Evolutionary conservation across 2,113 vertebrate species (phyloP).

Genomic region (Apodemus sylvaticus): DNA sequence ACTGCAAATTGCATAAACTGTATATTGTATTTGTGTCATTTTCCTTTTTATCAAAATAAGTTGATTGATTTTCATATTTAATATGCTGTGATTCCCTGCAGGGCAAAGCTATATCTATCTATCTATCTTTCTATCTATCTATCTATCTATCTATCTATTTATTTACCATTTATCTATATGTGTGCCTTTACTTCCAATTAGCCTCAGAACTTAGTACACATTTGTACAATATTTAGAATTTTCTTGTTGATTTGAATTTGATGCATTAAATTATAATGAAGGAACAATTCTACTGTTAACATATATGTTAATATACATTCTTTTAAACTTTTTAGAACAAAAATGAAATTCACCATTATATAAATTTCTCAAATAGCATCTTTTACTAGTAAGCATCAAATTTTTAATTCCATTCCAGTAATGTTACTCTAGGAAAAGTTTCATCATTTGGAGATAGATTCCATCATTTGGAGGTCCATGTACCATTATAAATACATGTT

Average conservation of each 20-base stretch:
- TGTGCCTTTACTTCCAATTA: neutral
- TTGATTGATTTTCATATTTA: constrained; percentile 3
- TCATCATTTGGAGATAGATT: neutral
- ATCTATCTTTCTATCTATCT: neutral
- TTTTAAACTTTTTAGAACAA: neutral
- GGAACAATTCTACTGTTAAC: neutral
- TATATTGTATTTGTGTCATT: constrained; percentile 25
- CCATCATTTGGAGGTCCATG: neutral
- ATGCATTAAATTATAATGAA: constrained; percentile 36
- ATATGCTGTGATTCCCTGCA: neutral
- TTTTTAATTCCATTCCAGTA: neutral
- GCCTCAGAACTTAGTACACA: neutral
- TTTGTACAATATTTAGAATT: neutral
- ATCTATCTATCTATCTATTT: too few relatives aligned
- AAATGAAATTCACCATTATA: neutral
- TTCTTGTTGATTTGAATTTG: constrained; percentile 12
- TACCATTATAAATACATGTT: neutral
- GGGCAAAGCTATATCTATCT: neutral
- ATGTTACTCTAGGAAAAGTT: constrained; percentile 2
- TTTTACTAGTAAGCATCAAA: neutral
- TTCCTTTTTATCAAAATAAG: neutral
- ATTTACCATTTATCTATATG: too few relatives aligned
- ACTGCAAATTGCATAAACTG: neutral
- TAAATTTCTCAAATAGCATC: neutral
- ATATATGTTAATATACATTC: neutral